phyloP scores from a whole-genome alignment of 2,888 invertebrate genomes.

The Phytoseiulus persimilis region DNA sequence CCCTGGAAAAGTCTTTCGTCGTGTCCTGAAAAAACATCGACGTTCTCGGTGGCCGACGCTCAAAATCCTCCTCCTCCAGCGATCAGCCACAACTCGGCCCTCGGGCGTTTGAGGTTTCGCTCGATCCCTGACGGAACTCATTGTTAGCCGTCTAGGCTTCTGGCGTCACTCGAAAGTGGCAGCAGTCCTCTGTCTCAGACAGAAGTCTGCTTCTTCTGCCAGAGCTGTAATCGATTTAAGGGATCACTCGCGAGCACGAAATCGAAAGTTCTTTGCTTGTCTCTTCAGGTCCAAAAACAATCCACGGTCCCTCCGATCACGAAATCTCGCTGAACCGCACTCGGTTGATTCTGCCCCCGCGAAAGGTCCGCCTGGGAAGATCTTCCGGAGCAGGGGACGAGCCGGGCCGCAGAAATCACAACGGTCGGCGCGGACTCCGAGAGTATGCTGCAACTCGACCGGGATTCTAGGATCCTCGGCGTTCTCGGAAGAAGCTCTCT shows the following conservation, averaged over 20 bases:
- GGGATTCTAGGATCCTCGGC: background rate
- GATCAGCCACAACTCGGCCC: background rate
- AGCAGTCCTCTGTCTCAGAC: background rate
- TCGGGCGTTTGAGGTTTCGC: background rate
- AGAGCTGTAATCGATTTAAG: background rate
- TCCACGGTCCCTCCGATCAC: too few relatives aligned
- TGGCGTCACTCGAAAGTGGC: background rate
- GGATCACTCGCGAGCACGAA: background rate
- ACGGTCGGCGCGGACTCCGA: background rate
- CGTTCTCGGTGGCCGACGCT: too few relatives aligned
- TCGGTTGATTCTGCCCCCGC: background rate
- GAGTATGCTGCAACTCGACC: background rate
- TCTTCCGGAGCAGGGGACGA: background rate
- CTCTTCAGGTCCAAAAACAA: background rate
- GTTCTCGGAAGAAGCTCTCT: background rate
- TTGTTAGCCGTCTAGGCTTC: background rate
- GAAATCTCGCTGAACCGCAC: too few relatives aligned
- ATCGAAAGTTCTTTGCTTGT: background rate
- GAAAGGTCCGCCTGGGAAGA: background rate
- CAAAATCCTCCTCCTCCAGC: background rate
- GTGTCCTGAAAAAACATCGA: too few relatives aligned
- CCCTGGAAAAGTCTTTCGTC: too few relatives aligned
- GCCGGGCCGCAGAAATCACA: background rate
- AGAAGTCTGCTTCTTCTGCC: constrained; percentile 5
- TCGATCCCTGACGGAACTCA: background rate